Conservation (phyloP, 2,797 vertebrate genomes). For the Ateles fusciceps region DNA sequence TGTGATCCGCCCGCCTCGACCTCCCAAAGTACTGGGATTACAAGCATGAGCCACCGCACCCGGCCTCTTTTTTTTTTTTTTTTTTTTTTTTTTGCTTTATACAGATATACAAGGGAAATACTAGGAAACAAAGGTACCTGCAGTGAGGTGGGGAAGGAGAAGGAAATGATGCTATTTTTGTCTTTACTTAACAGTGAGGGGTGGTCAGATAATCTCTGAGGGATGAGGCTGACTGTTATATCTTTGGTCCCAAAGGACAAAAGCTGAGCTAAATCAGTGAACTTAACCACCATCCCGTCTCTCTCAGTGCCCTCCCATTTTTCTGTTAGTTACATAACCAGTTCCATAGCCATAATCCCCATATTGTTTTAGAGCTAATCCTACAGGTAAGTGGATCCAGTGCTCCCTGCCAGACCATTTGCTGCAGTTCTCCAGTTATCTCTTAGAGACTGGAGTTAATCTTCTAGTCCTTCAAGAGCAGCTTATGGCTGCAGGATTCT, state of each 20-base stretch:
- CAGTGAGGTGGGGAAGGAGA: neutral
- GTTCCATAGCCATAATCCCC: constrained; percentile 59
- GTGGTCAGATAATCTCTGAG: neutral
- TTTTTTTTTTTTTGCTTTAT: neutral
- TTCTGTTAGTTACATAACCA: constrained; percentile 55
- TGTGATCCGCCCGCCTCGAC: fast-evolving
- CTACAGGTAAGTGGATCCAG: constrained; percentile 27
- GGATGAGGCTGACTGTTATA: neutral
- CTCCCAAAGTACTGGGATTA: neutral
- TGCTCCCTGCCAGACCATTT: constrained; percentile 48
- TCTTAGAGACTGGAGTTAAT: constrained; percentile 45
- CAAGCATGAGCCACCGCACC: neutral
- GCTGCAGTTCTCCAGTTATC: constrained; percentile 14
- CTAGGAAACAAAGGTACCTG: neutral
- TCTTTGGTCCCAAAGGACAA: neutral
- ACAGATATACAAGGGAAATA: neutral
- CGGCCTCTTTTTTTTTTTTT: no score
- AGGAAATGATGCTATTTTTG: neutral
- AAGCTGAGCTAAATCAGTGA: neutral
- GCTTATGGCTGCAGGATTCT: constrained; percentile 54
- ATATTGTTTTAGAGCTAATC: constrained; percentile 62
- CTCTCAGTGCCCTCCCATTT: neutral
- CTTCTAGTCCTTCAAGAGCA: constrained; percentile 57
- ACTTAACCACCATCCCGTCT: neutral
- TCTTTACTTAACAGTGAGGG: neutral